Conservation (phyloP, 2,113 vertebrate species). For the Pseudopipra pipra region DNA sequence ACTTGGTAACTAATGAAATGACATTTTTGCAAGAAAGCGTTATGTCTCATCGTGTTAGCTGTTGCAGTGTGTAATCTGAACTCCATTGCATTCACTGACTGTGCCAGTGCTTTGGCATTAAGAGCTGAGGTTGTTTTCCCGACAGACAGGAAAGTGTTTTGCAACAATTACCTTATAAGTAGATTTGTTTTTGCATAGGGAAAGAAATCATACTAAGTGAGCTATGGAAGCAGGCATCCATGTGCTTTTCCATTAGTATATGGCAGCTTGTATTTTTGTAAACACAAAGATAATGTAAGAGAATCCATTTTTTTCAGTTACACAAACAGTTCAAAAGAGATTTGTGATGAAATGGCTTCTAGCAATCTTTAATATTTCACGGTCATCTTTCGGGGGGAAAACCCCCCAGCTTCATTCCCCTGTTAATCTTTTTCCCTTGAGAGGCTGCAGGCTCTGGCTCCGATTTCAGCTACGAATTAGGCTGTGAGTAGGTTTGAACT, state of each 20-base stretch:
- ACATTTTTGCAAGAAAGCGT: background rate
- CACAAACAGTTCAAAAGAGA: background rate
- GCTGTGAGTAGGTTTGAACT: background rate
- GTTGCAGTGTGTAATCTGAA: background rate
- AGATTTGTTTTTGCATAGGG: background rate
- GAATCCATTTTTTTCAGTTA: background rate
- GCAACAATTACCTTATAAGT: background rate
- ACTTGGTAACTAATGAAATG: background rate
- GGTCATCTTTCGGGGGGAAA: background rate
- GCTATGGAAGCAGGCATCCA: background rate
- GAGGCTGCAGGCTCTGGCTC: background rate
- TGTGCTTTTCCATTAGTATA: background rate
- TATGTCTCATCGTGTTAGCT: background rate
- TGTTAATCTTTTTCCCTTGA: background rate
- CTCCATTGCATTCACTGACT: background rate
- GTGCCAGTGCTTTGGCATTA: background rate
- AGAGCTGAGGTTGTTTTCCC: background rate
- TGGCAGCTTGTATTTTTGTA: background rate
- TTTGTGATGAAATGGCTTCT: background rate
- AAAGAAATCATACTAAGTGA: background rate
- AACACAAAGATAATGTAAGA: background rate
- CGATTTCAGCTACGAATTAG: background rate
- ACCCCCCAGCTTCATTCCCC: background rate
- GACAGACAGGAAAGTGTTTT: background rate
- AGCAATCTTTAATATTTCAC: background rate